Base-by-base conservation (phyloP, 2,113 vertebrate genomes). In the Tylochromis polylepis region DNA sequence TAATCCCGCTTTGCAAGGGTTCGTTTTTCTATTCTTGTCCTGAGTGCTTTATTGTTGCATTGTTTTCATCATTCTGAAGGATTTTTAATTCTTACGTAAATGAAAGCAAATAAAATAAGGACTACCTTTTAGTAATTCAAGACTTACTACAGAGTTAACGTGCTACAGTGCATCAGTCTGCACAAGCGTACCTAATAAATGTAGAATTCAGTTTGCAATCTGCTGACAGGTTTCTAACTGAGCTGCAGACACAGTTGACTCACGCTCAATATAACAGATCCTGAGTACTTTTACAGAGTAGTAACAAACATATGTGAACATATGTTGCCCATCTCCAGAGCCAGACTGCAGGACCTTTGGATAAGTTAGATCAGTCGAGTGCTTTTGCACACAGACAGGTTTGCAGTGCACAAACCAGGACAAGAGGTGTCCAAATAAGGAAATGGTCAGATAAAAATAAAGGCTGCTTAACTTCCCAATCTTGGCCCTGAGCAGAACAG, bases 381-480 rank as follows among this genome's bases (percentile, higher is more conserved):
- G 29, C 75, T 85, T 46, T 55, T 22, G 11, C 11, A 14, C 62
- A 72, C 87, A 67, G 82, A 77, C 80, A 4, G 27, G 62, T 46
- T 72, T 14, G 31, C 79, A 49, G 88, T 6, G 20, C 58, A 20
- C 55, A 85, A 84, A 86, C 82, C 83, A 79, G 82, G 79, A 93
- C 88, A 90, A 86, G 85, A 82, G 65, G 11, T 70, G 60, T 87
- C 92, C 89, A 91, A 94, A 92, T 87, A 92, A 79, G 91, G 94
- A 90, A 87, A 84, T 12, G 87, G 87, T 83, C 91, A 87, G 93
- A 93, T 80, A 84, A 94, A 83, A 91, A 92, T 85, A 93, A 89
- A 84, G 57, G 53, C 58, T 84, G 81, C 88, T 86, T 57, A 60
- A 90, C 80, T 58, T 82, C 36, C 87, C 70, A 31, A n/a, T 83